Conservation (phyloP, 2,113 vertebrate species). For the Noctilio leporinus region DNA sequence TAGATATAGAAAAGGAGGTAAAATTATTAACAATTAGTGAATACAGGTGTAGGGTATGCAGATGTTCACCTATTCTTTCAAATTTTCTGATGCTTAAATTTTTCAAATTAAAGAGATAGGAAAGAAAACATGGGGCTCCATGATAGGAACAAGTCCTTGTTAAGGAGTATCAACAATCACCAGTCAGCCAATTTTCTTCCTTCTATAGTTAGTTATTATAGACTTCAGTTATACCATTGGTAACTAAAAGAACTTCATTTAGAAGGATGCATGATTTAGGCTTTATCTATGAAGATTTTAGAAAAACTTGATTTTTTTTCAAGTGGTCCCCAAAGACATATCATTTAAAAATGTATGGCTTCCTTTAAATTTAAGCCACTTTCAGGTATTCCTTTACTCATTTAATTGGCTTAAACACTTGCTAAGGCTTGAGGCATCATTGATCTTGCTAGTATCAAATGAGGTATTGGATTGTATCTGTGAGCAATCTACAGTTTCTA, state of each 20-base stretch:
- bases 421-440: background rate
- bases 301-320: background rate
- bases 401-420: background rate
- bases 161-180: background rate
- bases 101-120: background rate
- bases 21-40: background rate
- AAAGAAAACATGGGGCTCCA: background rate
- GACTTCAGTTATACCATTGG: background rate
- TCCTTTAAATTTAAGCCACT: background rate
- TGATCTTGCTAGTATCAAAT: background rate
- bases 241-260: background rate
- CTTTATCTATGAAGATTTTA: background rate
- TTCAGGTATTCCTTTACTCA: background rate
- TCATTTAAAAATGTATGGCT: background rate
- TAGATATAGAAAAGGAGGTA: background rate
- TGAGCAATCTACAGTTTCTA: slow-evolving; percentile 17
- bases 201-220: background rate
- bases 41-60: background rate
- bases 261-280: background rate
- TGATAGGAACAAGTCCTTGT: background rate
- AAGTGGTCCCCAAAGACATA: background rate
- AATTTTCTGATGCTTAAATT: background rate
- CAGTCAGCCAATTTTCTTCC: background rate
- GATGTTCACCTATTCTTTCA: background rate
- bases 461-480: background rate